Evolutionary conservation across 1,140 invertebrate species (phyloP), one percentile per base, ranked within the genome.

Genomic region (Frieseomelitta varia): DNA sequence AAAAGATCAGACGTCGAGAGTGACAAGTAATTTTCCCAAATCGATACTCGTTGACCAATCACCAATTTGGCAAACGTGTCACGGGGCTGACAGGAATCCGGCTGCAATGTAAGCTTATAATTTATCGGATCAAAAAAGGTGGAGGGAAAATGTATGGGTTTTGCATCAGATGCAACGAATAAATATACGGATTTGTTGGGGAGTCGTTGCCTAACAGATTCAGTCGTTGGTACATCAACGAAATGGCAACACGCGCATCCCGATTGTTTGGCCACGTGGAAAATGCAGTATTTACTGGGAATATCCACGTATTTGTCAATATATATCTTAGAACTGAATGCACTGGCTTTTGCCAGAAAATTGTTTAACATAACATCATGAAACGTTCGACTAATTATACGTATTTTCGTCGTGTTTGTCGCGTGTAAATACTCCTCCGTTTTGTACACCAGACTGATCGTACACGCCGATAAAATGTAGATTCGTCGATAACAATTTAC

Each of bases 51-150:
- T 87, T 77, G 86, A 73, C 88, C 89, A 87, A 90, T 90, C 87
- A 87, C 69, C 85, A 87, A 84, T 78, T 84, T 79, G 88, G 90
- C 89, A 92, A 93, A 93, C 90, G 90, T 92, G 91, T 93, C 91
- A 90, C 79, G 81, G 74, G 76, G 71, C 73, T 90, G 92, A 93
- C 91, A 88, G 90, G 89, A 88, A 93, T 92, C 91, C 90, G 90
- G 17, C 84, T 90, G 87, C 90, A 92, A 91, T 88, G 90, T 90
- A 93, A 91, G 87, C 89, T 90, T 91, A 93, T 94, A 94, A 94
- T 93, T 94, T 93, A 94, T 92, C 90, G 93, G 93, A 94, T 94
- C 89, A 86, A 94, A 94, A 94, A 94, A 94, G 92, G 91, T 92
- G 92, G 92, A 91, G 92, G 93, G 88, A 92, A 94, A 92, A 92